Evolutionary conservation across 1,140 invertebrate species (phyloP).

Genomic region (Drosophila takahashii): DNA sequence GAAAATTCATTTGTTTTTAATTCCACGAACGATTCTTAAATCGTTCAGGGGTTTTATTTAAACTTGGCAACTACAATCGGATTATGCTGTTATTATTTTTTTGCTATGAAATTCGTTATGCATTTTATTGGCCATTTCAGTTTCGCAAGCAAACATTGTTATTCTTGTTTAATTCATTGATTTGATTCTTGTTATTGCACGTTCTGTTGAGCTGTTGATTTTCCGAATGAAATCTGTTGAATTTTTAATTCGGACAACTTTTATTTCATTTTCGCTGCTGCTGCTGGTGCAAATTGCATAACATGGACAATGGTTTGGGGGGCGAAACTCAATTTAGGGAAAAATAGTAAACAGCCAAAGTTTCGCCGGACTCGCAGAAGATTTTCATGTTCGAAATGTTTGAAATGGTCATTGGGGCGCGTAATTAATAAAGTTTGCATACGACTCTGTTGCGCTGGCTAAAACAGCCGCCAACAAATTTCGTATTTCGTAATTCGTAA

Average conservation of each 20-base stretch:
- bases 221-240: constrained; percentile 40
- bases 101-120: neutral
- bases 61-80: neutral
- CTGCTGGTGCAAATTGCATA: constrained; percentile 14
- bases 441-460: constrained; percentile 25
- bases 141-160: constrained; percentile 4
- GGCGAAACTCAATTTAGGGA: constrained; percentile 21
- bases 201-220: constrained; percentile 11
- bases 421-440: constrained; percentile 79
- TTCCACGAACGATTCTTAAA: neutral
- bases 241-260: constrained; percentile 67
- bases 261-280: constrained; percentile 38
- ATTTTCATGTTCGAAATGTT: neutral
- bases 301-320: neutral
- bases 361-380: constrained; percentile 21
- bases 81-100: neutral
- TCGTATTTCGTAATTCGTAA: constrained; percentile 5
- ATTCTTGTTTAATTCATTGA: constrained; percentile 13
- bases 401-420: constrained; percentile 52
- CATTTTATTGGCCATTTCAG: constrained; percentile 13
- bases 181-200: constrained; percentile 21
- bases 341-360: constrained; percentile 57
- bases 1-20: too few relatives aligned
- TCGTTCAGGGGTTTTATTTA: neutral
- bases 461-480: constrained; percentile 20